These are phyloP conservation scores for Brevipalpus yothersi DNA, from an alignment of 1,140 invertebrate species.

Conservation along the genomic window DNA sequence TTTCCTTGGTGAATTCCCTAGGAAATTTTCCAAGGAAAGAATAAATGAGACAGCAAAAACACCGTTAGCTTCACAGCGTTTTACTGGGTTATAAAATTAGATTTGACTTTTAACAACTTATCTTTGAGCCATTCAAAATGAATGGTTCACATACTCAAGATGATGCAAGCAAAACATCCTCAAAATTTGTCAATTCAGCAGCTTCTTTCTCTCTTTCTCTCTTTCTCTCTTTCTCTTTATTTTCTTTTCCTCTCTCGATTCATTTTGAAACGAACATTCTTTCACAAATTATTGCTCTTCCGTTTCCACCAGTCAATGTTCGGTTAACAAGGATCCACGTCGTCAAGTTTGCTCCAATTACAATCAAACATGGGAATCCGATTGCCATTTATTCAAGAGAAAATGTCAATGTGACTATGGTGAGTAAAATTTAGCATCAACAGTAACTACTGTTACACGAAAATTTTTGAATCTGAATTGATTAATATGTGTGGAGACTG, in stretches of 20 bases:
- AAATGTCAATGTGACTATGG: conserved; percentile 58
- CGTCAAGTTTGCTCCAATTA: conserved; percentile 62
- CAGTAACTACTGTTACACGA: not conserved
- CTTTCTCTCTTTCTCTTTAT: not conserved
- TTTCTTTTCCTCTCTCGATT: not conserved
- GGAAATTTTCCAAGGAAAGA: too few relatives aligned
- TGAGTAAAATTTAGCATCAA: conserved; percentile 10
- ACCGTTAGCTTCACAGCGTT: too few relatives aligned
- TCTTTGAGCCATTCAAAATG: too few relatives aligned
- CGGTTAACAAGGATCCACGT: conserved; percentile 2
- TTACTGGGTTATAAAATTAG: too few relatives aligned
- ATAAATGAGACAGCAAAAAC: too few relatives aligned
- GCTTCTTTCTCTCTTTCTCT: not conserved
- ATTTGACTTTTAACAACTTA: too few relatives aligned
- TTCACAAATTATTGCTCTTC: too few relatives aligned
- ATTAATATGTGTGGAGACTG: not conserved
- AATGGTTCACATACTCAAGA: too few relatives aligned
- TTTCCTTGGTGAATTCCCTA: too few relatives aligned
- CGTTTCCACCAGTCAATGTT: not conserved
- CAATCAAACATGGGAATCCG: conserved; percentile 75
- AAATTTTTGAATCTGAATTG: not conserved
- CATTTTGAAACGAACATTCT: too few relatives aligned
- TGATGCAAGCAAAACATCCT: not conserved
- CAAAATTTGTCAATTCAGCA: not conserved
- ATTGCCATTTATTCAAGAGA: conserved; percentile 72